Base-by-base conservation (phyloP, 2,113 vertebrate genomes). In the Rhinoderma darwinii region DNA sequence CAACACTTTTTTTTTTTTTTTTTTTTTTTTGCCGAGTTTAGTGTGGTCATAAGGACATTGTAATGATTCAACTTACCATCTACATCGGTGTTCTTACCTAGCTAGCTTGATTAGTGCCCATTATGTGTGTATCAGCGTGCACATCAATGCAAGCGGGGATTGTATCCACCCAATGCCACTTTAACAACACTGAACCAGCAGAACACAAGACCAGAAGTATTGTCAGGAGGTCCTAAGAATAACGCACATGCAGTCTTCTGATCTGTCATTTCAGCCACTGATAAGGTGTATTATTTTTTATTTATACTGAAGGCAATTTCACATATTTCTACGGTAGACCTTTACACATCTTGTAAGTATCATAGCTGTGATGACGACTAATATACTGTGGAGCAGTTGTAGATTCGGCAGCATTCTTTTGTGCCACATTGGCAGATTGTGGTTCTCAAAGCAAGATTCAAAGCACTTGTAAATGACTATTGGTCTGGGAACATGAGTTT, bases 381-480 rank as follows among this genome's bases (percentile, higher is more conserved):
- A 70, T 22, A 18, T 17, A 18, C 66, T 37, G 1, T 37, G 30
- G 14, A 12, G 9, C 7, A 12, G 18, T 32, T 37, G 66, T 39
- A 37, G 32, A 17, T 39, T 37, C 30, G 12, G 35, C 68, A 72
- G 63, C 0, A 4, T 20, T 37, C 66, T 37, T 70, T 70, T 70
- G 18, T 70, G 66, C 66, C 66, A 70, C 66, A 70, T 70, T 70
- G 66, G 66, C 66, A 70, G 32, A 70, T 70, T 37, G 35, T 35
- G 17, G 66, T 70, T 63, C 59, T 63, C 11, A 30, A 63, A 59
- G 20, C 56, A 47, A 47, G 44, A 11, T 61, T 27, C 25, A n/a
- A 68, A 37, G 32, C 32, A 37, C 35, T 70, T 70, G 35, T 70
- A 39, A 18, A 20, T 22, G 15, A 22, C 66, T 39, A 8, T 2